Evolutionary conservation across 2,888 invertebrate genomes (phyloP).

Genomic region (Pasiphila rectangulata): DNA sequence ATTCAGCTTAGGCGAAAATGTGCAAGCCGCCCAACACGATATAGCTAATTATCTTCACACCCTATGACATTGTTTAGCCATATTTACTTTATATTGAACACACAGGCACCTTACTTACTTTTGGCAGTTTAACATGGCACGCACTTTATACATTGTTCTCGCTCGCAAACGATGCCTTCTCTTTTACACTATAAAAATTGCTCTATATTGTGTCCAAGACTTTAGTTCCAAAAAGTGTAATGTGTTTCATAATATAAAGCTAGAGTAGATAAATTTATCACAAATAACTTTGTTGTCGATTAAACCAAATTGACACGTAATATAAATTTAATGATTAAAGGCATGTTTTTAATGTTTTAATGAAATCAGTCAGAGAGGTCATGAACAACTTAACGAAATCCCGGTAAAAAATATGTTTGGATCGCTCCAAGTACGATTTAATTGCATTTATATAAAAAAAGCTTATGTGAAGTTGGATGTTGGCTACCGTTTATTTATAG

Average conservation of each 20-base stretch:
- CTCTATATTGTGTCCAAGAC: conserved; percentile 30
- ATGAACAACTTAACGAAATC: no score
- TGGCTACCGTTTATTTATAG: no score
- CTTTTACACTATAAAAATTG: conserved; percentile 20
- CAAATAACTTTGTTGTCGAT: conserved; percentile 52
- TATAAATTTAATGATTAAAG: conserved; percentile 17
- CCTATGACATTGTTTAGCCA: conserved; percentile 46
- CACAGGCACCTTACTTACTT: conserved; percentile 72
- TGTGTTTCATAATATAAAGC: conserved; percentile 31
- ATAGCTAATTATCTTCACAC: conserved; percentile 13
- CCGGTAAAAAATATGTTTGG: not conserved
- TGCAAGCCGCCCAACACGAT: conserved; percentile 16
- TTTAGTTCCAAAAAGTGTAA: conserved; percentile 36
- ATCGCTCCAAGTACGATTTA: no score
- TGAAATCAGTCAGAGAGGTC: conserved; percentile 15
- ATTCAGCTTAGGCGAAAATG: not conserved
- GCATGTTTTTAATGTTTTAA: conserved; percentile 13
- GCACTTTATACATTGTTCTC: conserved; percentile 41
- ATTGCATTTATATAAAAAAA: not conserved
- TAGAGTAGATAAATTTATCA: conserved; percentile 50
- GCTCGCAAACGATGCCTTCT: conserved; percentile 41
- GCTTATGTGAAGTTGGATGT: no score
- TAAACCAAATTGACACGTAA: conserved; percentile 43
- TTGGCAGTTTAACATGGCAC: conserved; percentile 75
- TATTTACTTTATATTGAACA: conserved; percentile 64